Base-by-base conservation (phyloP, 2,113 vertebrate species). In the Psophia crepitans region DNA sequence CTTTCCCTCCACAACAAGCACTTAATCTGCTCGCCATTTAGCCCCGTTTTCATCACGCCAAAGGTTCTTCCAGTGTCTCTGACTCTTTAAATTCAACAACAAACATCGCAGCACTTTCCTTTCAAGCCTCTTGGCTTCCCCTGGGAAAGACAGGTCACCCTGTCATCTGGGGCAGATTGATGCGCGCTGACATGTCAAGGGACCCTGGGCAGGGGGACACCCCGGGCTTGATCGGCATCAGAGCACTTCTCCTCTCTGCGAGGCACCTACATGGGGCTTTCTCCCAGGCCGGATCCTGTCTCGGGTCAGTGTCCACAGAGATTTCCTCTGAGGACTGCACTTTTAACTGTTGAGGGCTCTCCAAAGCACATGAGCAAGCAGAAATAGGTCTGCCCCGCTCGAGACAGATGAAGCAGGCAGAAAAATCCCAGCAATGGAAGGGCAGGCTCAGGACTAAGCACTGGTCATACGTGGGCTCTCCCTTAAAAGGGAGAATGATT, bases 11-110 rank as follows among this genome's bases (percentile, higher is more conserved):
- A 8, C 46, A 30, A 33, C 48, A 51, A 28, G 43, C 24, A 2
- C 48, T 56, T 20, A 5, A 74, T 74, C 33, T 27, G 41, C 11
- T 68, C 7, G 0, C 58, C 5, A 0, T 32, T 87, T 4, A 43
- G 41, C 57, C 74, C 48, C 1, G 1, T 20, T 92, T 41, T 9
- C 56, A 23, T 24, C 2, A 0, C 1, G 0, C 65, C 69, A 81
- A 57, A 65, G 51, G 27, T 79, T 49, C 46, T 53, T 26, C 54
- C 86, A 69, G 49, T 17, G 35, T 10, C 49, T 60, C 77, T 5
- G 33, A 60, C 33, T 81, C 68, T 27, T 44, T 2, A 22, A 33
- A 39, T 73, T 53, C 87, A 23, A 61, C 73, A 20, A 43, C 68
- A 65, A 87, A 30, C 49, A 56, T 9, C 3, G 0, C 28, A 60